A percentile compares a stretch with the other conserved stretches of the same genome.
Conservation (phyloP, 2,888 invertebrate species). For the Dynastes hyllus region DNA sequence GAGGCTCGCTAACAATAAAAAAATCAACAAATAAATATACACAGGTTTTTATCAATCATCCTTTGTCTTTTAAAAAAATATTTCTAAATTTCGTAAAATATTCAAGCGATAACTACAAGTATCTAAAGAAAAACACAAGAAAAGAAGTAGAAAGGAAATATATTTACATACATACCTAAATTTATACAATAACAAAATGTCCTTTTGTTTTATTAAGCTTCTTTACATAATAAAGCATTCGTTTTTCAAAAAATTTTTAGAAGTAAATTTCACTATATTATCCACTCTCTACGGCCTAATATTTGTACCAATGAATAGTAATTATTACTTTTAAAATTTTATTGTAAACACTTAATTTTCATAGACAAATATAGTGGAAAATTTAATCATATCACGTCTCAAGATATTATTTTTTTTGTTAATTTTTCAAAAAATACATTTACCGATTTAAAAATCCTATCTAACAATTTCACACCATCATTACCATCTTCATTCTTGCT, state of each 20-base stretch:
- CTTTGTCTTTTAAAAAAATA: conserved; percentile 37
- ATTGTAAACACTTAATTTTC: conserved; percentile 35
- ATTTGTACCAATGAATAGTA: conserved; percentile 50
- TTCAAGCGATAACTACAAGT: conserved; percentile 44
- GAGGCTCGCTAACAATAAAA: conserved; percentile 46
- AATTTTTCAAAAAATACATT: conserved; percentile 43
- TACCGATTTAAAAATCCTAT: conserved; percentile 42
- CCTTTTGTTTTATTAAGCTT: conserved; percentile 22
- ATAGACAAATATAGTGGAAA: conserved; percentile 51
- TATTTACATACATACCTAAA: conserved; percentile 45
- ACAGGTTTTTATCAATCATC: conserved; percentile 36
- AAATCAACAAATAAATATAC: conserved; percentile 52
- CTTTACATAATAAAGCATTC: conserved; percentile 44
- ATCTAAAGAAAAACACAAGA: conserved; percentile 3
- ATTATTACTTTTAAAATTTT: conserved; percentile 37
- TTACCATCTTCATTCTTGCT: conserved; percentile 15
- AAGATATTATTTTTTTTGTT: conserved; percentile 33
- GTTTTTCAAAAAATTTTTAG: conserved; percentile 1
- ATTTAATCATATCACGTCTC: conserved; percentile 44
- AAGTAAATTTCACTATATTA: conserved; percentile 15
- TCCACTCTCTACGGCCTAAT: conserved; percentile 43
- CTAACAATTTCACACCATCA: conserved; percentile 8
- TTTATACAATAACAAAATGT: conserved; percentile 34
- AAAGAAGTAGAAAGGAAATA: conserved; percentile 19
- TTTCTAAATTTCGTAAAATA: conserved; percentile 33